Conservation (phyloP, 2,797 vertebrate species). For the Lindbergichthys nudifrons region DNA sequence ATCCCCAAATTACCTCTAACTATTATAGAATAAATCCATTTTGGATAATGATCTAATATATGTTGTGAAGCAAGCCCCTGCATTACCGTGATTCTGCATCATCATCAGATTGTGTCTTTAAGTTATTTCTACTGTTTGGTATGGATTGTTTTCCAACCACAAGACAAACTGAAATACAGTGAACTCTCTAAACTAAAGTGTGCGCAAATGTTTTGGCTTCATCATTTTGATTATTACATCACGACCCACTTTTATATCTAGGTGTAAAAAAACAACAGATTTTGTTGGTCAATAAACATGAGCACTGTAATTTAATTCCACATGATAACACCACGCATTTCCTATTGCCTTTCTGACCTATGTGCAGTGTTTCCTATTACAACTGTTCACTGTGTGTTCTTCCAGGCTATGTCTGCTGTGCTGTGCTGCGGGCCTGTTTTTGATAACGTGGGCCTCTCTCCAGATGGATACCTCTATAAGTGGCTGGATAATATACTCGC, state of each 20-base stretch:
- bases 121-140: conserved; percentile 9
- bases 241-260: conserved; percentile 4
- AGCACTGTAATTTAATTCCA: conserved; percentile 2
- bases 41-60: neutral
- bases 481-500: conserved; percentile 99
- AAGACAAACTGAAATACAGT: conserved; percentile 7
- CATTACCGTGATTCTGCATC: too few species aligned
- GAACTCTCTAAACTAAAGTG: neutral
- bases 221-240: neutral
- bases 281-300: neutral
- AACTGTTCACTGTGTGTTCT: conserved; percentile 49
- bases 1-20: neutral
- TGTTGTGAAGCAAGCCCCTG: neutral
- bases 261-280: conserved; percentile 3
- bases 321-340: neutral
- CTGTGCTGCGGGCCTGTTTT: conserved; percentile 97
- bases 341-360: neutral
- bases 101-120: neutral
- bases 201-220: neutral
- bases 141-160: neutral
- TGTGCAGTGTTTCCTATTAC: neutral
- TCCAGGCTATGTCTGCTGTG: conserved; percentile 97
- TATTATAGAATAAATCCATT: neutral
- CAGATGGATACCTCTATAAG: conserved; percentile 98
- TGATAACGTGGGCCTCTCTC: conserved; percentile 97